A percentile compares a stretch with the other conserved stretches of the same genome.
Conservation (phyloP, 2,797 vertebrate genomes). For the Micrastur ruficollis region DNA sequence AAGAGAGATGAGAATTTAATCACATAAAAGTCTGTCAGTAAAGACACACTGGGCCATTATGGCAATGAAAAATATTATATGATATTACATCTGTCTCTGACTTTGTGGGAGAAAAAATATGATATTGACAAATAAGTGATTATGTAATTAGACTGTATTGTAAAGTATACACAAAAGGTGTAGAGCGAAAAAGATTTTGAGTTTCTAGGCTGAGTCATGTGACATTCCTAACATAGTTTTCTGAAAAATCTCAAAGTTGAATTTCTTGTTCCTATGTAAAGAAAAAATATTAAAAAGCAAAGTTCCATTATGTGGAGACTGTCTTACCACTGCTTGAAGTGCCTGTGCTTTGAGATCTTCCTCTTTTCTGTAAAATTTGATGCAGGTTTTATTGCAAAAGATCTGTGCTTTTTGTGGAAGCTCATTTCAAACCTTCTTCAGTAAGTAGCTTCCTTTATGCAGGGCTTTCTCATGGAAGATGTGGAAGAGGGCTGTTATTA, state of each 20-base stretch:
- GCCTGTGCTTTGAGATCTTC: not conserved
- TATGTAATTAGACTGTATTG: not conserved
- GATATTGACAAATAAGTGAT: not conserved
- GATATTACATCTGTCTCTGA: not conserved
- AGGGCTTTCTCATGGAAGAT: not conserved
- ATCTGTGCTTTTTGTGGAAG: not conserved
- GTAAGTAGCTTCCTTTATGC: not conserved
- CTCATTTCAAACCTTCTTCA: not conserved
- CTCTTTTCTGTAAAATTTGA: not conserved
- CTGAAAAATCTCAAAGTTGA: not conserved
- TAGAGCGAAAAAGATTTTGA: not conserved
- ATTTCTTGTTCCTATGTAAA: not conserved
- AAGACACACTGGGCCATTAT: not conserved
- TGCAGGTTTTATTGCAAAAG: not conserved
- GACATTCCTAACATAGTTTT: not conserved
- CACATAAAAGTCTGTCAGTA: not conserved
- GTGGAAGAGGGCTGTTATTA: not conserved
- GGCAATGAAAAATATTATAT: not conserved
- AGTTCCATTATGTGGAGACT: not conserved
- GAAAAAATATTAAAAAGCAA: not conserved
- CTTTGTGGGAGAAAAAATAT: not conserved
- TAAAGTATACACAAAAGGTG: not conserved
- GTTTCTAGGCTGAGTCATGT: not conserved
- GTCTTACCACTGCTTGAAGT: not conserved
- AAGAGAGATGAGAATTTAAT: slow-evolving; percentile 22